phyloP scores from a whole-genome alignment of 2,113 vertebrate species.

The Lutjanus erythropterus region DNA sequence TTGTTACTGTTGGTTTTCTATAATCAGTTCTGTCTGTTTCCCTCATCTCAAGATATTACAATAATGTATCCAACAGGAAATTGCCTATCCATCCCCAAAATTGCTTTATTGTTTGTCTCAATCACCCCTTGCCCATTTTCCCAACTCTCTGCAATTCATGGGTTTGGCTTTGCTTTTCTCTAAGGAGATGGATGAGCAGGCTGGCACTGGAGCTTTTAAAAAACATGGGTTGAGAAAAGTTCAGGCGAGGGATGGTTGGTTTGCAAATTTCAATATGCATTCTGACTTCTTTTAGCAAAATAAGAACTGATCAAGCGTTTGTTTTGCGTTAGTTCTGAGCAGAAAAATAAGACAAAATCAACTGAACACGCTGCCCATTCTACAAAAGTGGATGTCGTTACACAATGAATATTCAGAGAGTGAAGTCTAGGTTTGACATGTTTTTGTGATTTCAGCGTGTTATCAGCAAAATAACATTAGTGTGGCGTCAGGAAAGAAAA shows the following conservation, averaged over 20 bases:
- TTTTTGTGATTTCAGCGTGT: constrained; percentile 25
- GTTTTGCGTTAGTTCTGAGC: neutral
- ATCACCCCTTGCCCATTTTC: constrained; percentile 20
- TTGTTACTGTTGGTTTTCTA: neutral
- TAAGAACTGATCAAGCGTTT: neutral
- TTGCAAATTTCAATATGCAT: constrained; percentile 11
- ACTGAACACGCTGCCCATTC: neutral
- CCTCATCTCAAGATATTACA: neutral
- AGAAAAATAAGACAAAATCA: neutral
- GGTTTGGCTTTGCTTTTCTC: constrained; percentile 51
- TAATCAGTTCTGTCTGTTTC: constrained; percentile 8
- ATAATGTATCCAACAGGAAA: constrained; percentile 19
- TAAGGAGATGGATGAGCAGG: constrained; percentile 49
- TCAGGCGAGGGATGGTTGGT: constrained; percentile 35
- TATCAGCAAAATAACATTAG: constrained; percentile 34
- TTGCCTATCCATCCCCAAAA: constrained; percentile 21
- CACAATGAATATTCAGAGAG: neutral
- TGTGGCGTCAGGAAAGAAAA: constrained; percentile 34
- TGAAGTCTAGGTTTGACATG: constrained; percentile 12
- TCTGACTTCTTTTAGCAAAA: neutral
- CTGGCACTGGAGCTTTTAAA: constrained; percentile 39
- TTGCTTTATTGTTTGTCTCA: constrained; percentile 35
- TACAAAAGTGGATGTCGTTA: neutral
- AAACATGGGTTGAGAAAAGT: constrained; percentile 32
- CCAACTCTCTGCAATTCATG: constrained; percentile 18